Base-by-base conservation (phyloP, 2,113 vertebrate genomes). In the Spea bombifrons region DNA sequence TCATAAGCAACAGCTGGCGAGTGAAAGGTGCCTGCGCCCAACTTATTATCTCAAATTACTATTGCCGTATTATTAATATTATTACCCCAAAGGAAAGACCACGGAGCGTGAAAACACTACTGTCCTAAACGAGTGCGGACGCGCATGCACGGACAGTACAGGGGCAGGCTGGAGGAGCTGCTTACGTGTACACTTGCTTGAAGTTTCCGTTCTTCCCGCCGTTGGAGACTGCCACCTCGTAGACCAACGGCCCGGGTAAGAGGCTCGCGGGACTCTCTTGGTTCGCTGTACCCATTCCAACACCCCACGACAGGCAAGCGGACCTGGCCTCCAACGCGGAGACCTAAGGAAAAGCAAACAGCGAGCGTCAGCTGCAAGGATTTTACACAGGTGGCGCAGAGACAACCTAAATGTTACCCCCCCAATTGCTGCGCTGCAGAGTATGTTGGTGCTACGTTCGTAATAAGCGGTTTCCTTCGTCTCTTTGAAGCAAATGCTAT, bases 191-290 rank as follows among this genome's bases (percentile, higher is more conserved):
- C 76, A 92, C 84, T 47, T 86, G 89, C 85, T 90, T 92, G 87
- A 91, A 94, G 85, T 90, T 89, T 86, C 90, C 93, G 84, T 90
- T 91, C 83, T 90, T 91, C 85, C 90, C 89, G 75, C 82, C 91
- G 85, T 88, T 91, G 68, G 92, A 93, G 83, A 94, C 81, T 82
- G 88, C 86, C 86, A 94, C 89, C 90, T 94, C 93, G 85, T 91
- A 94, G 83, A 82, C 87, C 84, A 92, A 88, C 71, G 87, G 80
- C 84, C 87, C 81, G 75, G 86, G 86, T 83, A 86, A 83, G 84
- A 86, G 87, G 76, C 83, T 86, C 73, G 64, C 50, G 48, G 83
- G 87, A 75, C 83, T 86, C 80, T 93, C 88, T 80, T 82, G 85
- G 81, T 88, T 90, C 76, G 88, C 87, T 81, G 86, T 82, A 70